Conservation (phyloP, 2,113 vertebrate species). For the Callorhinus ursinus region DNA sequence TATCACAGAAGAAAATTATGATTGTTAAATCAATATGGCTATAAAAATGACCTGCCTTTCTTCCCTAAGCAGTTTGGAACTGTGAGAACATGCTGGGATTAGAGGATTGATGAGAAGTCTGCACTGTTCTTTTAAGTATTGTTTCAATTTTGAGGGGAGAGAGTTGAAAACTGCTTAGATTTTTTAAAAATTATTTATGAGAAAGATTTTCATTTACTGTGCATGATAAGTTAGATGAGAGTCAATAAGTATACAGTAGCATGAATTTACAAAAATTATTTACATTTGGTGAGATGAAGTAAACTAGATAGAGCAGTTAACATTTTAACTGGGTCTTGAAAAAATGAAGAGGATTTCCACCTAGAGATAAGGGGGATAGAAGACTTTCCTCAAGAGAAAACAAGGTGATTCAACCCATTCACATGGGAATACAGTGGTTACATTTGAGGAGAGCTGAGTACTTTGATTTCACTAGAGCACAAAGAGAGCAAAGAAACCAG, state of each 20-base stretch:
- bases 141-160: not conserved
- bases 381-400: not conserved
- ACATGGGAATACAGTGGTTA: not conserved
- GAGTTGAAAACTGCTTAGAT: not conserved
- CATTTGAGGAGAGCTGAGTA: not conserved
- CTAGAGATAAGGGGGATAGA: not conserved
- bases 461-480: not conserved
- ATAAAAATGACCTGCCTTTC: constrained; percentile 3
- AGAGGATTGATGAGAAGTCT: not conserved
- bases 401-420: not conserved
- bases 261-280: not conserved
- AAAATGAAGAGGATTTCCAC: not conserved
- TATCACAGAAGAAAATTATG: constrained; percentile 15
- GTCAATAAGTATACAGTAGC: not conserved
- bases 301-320: not conserved
- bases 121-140: not conserved
- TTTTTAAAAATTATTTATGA: not conserved
- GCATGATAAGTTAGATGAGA: not conserved
- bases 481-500: not conserved
- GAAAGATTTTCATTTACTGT: not conserved
- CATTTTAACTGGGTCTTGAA: not conserved
- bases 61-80: not conserved
- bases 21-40: constrained; percentile 11
- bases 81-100: not conserved
- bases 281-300: not conserved